Conservation (phyloP, 2,113 vertebrate species). For the Dendropsophus ebraccatus region DNA sequence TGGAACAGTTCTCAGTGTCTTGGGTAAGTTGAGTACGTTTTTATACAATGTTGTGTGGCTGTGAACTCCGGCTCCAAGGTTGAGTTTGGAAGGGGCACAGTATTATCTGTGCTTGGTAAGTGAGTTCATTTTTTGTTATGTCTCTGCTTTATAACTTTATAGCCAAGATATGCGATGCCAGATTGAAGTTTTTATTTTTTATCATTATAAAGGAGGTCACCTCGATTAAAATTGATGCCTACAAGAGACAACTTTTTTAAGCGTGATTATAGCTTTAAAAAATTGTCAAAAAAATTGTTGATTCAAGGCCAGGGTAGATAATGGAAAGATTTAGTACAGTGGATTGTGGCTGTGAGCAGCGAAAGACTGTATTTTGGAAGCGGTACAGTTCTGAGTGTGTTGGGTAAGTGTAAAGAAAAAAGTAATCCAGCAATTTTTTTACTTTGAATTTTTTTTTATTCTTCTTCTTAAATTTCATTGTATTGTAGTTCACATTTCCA, state of each 20-base stretch:
- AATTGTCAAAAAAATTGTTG: not conserved
- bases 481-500: too few species aligned
- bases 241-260: not conserved
- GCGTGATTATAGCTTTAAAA: not conserved
- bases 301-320: too few species aligned
- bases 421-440: not conserved
- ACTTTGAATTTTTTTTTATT: too few species aligned
- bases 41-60: not conserved
- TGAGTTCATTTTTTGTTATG: not conserved
- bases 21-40: constrained; percentile 60
- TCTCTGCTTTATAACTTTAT: not conserved
- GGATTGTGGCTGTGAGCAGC: not conserved
- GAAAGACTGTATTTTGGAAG: constrained; percentile 39
- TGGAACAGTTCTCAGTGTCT: constrained; percentile 53
- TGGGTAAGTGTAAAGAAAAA: constrained; percentile 55
- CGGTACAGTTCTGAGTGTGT: constrained; percentile 44
- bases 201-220: not conserved
- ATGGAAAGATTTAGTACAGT: constrained; percentile 18
- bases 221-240: not conserved
- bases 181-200: not conserved
- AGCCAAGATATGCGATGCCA: not conserved
- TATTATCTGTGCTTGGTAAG: constrained; percentile 33
- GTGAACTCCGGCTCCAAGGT: constrained; percentile 1
- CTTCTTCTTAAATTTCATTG: too few species aligned
- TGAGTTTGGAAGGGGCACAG: constrained; percentile 30